A percentile compares a stretch with the other conserved stretches of the same genome.
Evolutionary conservation across 2,797 vertebrate genomes (phyloP).

Genomic region (Falco columbarius): DNA sequence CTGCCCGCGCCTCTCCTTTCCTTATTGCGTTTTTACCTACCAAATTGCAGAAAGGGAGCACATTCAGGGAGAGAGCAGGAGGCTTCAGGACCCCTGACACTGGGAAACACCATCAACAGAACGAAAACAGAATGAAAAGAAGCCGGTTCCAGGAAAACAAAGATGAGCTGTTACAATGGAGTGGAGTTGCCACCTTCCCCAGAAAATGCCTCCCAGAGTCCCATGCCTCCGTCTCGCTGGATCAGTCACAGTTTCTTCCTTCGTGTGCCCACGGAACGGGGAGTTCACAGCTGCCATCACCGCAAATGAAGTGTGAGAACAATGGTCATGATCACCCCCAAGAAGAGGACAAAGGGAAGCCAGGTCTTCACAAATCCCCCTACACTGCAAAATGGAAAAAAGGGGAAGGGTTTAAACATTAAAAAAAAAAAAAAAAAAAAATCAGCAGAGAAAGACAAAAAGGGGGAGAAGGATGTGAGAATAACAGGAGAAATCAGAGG

Average conservation of each 20-base stretch:
- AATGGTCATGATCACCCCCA: slow-evolving; percentile 84
- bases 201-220: not conserved
- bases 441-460: not conserved
- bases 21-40: not conserved
- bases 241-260: slow-evolving; percentile 16
- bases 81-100: not conserved
- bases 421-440: not conserved
- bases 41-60: not conserved
- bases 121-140: slow-evolving; percentile 9
- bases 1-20: not conserved
- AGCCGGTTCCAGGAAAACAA: slow-evolving; percentile 30
- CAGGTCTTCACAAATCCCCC: slow-evolving; percentile 94
- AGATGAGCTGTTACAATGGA: slow-evolving; percentile 4
- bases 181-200: not conserved
- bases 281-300: slow-evolving; percentile 71
- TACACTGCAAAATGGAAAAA: slow-evolving; percentile 76
- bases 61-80: not conserved
- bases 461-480: not conserved
- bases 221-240: not conserved
- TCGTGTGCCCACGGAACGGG: not conserved
- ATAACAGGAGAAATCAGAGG: not conserved
- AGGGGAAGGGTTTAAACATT: not conserved
- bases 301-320: slow-evolving; percentile 87
- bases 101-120: not conserved
- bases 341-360: slow-evolving; percentile 91